A percentile compares a stretch with the other conserved stretches of the same genome.
These are phyloP conservation scores for Neomonachus schauinslandi DNA, from an alignment of 2,113 vertebrate species.

Conservation along the genomic window DNA sequence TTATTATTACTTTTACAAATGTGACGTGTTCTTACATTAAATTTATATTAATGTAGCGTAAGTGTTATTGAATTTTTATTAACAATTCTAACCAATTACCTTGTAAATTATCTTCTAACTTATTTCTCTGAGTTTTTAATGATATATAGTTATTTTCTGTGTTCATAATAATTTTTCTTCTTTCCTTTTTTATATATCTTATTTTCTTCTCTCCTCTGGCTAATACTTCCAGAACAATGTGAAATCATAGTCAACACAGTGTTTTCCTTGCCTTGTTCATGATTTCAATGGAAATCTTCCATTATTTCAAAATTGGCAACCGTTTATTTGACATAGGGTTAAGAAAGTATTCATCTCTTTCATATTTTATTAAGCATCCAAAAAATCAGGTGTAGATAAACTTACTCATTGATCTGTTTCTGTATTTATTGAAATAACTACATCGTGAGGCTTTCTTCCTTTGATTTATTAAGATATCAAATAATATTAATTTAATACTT, in stretches of 20 bases:
- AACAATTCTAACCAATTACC: constrained; percentile 4
- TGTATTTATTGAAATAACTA: constrained; percentile 2
- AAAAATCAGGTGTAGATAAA: not conserved
- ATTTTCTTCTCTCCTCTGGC: not conserved
- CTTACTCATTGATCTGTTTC: not conserved
- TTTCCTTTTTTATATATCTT: not conserved
- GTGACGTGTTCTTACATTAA: not conserved
- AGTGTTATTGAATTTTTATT: constrained; percentile 41
- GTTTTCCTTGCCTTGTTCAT: constrained; percentile 5
- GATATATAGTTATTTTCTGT: not conserved
- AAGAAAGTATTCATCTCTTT: not conserved
- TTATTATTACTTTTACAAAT: constrained; percentile 39
- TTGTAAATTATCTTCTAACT: constrained; percentile 47
- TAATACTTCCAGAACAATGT: not conserved
- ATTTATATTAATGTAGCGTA: not conserved
- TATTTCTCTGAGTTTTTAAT: constrained; percentile 15
- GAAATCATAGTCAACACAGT: not conserved
- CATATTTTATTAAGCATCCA: constrained; percentile 16
- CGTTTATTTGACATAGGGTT: not conserved
- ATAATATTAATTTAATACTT: constrained; percentile 9
- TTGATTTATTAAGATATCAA: not conserved
- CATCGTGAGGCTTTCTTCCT: not conserved
- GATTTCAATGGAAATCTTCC: constrained; percentile 11
- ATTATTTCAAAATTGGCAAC: not conserved
- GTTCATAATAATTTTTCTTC: not conserved